Evolutionary conservation across 1,140 invertebrate genomes (phyloP), one percentile per base, ranked within the genome.

Genomic region (Drosophila tropicalis): DNA sequence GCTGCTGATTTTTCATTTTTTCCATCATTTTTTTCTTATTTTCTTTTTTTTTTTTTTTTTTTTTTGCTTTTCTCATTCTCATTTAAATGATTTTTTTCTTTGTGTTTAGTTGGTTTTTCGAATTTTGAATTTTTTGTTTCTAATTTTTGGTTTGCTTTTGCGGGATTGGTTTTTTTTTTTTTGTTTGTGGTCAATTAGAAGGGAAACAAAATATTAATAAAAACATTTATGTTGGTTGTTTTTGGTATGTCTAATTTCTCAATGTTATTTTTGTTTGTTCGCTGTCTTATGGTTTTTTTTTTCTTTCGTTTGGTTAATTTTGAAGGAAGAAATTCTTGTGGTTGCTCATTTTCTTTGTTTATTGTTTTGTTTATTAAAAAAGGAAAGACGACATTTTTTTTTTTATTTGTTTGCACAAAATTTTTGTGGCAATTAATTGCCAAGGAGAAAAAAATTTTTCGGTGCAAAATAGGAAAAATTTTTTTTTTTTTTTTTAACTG

Each of bases 121-220:
- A 62, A 56, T 36, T 36, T 29, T 29, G 29, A 29, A 29, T 29
- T 6, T 29, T 6, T 29, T 29, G 29, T 29, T 36, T 0, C 34
- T 36, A 36, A 36, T 72, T 57, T 39, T 57, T 39, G 15, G 12
- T 51, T 44, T 62, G 19, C 55, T 40, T 65, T 54, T 70, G 41
- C 62, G 6, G 56, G 61, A 60, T 63, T 12, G 34, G 54, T 19
- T 29, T 34, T 39, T 54, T 65, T 54, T 47, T 25, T 15, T 40
- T 55, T 12, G 22, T 25, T 58, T 65, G 54, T 39, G 67, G 60
- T 57, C 41, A 36, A 39, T 64, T 66, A 54, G 67, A 65, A 65
- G 73, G 62, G 67, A 76, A 76, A 76, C 69, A 76, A 76, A 76
- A 76, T 76, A 65, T 72, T 62, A 76, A 76, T 76, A 76, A 76